Evolutionary conservation across 1,140 invertebrate species (phyloP), one percentile per base, ranked within the genome.

Genomic region (Coptotermes formosanus): DNA sequence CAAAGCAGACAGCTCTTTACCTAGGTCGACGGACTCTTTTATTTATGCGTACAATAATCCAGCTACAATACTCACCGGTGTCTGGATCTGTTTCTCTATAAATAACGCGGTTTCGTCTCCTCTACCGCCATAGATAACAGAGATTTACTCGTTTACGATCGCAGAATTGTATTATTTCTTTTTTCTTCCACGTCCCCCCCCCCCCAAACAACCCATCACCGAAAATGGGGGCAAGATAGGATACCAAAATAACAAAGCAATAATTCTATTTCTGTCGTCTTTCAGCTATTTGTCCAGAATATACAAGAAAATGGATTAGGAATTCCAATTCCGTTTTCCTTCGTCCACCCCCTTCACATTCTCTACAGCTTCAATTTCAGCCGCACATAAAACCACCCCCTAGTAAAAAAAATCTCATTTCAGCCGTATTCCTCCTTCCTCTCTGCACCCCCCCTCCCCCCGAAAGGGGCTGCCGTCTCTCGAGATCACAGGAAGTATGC

Each of bases 291-390:
- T 75, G 64, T 75, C 64, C 64, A 30, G 64, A 75, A 75, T 30
- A 75, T 30, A 75, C 64, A 75, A 75, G 64, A 75, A 75, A 75
- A 75, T 75, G 64, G 64, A 30, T 75, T 75, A 75, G 25, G 25
- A 75, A 75, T 75, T 75, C 64, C 64, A 75, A 75, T 75, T 75
- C n/a, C 64, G 6, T n/a, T 75, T 30, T n/a, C 59, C 59, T 64
- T 21, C 8, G 16, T 19, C 59, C 59, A 21, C 7, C 16, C 64
- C n/a, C 64, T 25, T n/a, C n/a, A 12, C n/a, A 75, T 75, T 25
- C 25, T 25, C 64, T 75, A 9, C 25, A 75, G 64, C 64, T 75
- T 30, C 64, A 75, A 75, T 75, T 75, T 75, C 64, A 8, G n/a
- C 64, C 64, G 14, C 64, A 75, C 64, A 75, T 75, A 75, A 75